phyloP scores from a whole-genome alignment of 1,140 invertebrate species.

The Plutomurus gul region DNA sequence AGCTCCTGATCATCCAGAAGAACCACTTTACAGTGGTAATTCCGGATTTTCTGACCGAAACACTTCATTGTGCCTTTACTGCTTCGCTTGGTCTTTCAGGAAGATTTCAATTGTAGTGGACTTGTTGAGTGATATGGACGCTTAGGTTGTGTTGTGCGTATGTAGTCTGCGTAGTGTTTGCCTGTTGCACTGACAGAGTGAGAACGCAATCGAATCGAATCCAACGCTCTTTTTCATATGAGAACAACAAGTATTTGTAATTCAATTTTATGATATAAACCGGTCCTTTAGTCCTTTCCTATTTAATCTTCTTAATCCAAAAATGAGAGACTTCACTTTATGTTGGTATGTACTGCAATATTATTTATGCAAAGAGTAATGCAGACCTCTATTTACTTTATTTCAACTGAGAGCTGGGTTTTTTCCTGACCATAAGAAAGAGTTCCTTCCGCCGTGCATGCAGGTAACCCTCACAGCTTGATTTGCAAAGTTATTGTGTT shows the following conservation, averaged over 20 bases:
- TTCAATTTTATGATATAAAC: background rate
- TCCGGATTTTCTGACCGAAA: constrained; percentile 58
- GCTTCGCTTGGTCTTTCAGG: background rate
- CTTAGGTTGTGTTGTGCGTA: background rate
- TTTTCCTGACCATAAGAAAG: no score
- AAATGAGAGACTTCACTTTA: background rate
- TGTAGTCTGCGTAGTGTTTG: no score
- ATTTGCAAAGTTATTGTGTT: no score
- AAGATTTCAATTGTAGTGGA: background rate
- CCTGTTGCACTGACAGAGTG: no score
- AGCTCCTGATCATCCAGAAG: constrained; percentile 64
- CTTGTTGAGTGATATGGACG: background rate
- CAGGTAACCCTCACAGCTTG: background rate
- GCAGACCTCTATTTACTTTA: no score
- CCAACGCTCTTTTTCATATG: background rate
- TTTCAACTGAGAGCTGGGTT: no score
- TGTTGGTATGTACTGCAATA: background rate
- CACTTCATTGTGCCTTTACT: constrained; percentile 56
- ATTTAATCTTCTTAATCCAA: no score
- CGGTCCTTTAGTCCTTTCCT: background rate
- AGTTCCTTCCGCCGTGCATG: no score
- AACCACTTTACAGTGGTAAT: constrained; percentile 63
- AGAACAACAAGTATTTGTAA: background rate
- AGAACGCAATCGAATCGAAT: constrained; percentile 4
- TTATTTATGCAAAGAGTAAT: no score